These are phyloP conservation scores for Volucella inflata DNA, from an alignment of 2,888 invertebrate genomes.

Conservation along the genomic window DNA sequence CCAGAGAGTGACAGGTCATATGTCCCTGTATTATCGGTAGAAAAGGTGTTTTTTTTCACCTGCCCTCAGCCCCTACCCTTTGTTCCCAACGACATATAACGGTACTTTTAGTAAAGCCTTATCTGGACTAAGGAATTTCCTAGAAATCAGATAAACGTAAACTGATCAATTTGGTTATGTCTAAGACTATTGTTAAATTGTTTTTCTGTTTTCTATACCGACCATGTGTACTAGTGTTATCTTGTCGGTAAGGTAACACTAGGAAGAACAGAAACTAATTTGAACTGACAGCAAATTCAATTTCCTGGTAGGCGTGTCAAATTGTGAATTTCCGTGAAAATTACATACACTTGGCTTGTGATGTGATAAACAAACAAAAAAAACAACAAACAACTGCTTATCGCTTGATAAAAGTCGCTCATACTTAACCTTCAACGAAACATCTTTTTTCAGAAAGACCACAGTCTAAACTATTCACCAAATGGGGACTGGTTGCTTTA, in stretches of 20 bases:
- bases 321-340: too few species aligned
- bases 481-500: too few species aligned
- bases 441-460: too few species aligned
- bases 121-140: not conserved
- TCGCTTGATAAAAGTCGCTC: not conserved
- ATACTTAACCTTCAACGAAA: too few species aligned
- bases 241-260: not conserved
- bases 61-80: too few species aligned
- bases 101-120: not conserved
- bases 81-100: too few species aligned
- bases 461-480: too few species aligned
- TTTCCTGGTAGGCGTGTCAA: not conserved
- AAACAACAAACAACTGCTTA: not conserved
- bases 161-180: slow-evolving; percentile 13
- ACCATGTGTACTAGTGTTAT: not conserved
- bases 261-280: slow-evolving; percentile 9
- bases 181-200: not conserved
- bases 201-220: not conserved
- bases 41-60: too few species aligned
- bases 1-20: too few species aligned
- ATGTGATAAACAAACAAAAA: not conserved
- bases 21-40: too few species aligned
- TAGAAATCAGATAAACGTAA: slow-evolving; percentile 6
- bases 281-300: not conserved
- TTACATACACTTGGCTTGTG: too few species aligned